Conservation (phyloP, 1,140 invertebrate species). For the Drosophila eugracilis region DNA sequence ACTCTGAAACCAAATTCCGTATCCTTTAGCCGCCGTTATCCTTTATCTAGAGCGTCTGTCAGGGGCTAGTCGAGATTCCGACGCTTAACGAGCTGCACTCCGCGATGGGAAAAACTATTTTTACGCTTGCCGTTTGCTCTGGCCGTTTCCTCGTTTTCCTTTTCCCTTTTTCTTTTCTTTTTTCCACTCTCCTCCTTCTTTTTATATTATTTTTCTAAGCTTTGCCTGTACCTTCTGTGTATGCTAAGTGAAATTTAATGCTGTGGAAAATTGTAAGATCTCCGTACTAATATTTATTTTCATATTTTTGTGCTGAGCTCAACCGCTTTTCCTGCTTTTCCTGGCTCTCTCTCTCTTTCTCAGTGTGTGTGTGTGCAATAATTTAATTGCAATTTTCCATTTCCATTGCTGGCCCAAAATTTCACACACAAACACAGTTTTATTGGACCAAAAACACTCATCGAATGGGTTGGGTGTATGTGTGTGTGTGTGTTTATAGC, state of each 20-base stretch:
- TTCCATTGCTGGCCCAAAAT: conserved; percentile 42
- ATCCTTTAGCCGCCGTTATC: neutral
- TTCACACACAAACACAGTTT: conserved; percentile 9
- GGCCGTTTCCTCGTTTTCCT: neutral
- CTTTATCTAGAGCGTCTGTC: conserved; percentile 41
- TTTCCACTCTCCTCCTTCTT: neutral
- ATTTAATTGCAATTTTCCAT: conserved; percentile 61
- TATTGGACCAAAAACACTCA: conserved; percentile 15
- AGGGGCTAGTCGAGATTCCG: conserved; percentile 42
- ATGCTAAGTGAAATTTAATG: conserved; percentile 74
- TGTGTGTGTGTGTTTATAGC: too few species aligned
- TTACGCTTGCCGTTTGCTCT: conserved; percentile 9
- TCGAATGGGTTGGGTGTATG: too few species aligned
- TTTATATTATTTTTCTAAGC: conserved; percentile 8
- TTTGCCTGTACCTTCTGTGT: conserved; percentile 42
- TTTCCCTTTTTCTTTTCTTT: conserved; percentile 1
- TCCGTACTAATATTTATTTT: conserved; percentile 68
- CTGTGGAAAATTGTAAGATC: conserved; percentile 73
- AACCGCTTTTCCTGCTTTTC: too few species aligned
- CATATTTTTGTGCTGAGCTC: conserved; percentile 44
- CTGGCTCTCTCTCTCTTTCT: neutral
- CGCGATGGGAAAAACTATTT: conserved; percentile 37
- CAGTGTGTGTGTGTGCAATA: conserved; percentile 39
- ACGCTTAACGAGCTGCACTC: conserved; percentile 60
- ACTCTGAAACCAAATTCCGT: neutral